Base-by-base conservation (phyloP, 2,888 invertebrate species). In the Sphinx pinastri region DNA sequence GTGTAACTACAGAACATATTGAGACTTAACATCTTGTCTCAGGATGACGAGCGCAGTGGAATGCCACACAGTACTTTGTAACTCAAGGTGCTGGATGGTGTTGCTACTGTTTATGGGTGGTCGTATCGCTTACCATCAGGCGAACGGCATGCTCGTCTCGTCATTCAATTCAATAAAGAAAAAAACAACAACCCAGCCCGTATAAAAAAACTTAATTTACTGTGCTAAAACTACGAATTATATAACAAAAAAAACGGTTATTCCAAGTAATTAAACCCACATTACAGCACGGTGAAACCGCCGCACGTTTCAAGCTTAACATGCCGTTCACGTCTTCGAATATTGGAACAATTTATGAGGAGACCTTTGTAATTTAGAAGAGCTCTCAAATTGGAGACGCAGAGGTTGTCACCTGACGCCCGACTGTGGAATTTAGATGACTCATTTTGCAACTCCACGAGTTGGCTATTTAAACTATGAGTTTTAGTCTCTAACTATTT, bases 331-430 rank as follows among this genome's bases (percentile, higher is more conserved):
- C 89, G 90, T 91, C 85, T 84, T 80, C 77, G 89, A 91, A 92
- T 92, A 92, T 92, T 90, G 92, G 91, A 90, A 92, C 92, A 93
- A 93, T 93, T 93, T 93, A 91, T 92, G 91, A 87, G 89, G 85
- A 89, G 88, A 89, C 90, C 92, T 90, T 89, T 90, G 91, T 92
- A 92, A 93, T 92, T 91, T 90, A 89, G 91, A 90, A 86, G 87
- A 87, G 88, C 87, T 89, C 84, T 87, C 89, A 90, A 91, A 91
- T 90, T 91, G 89, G 84, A 91, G 90, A 90, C 88, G 88, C 85
- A 86, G 83, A 86, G 89, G 86, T 88, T 89, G 90, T 89, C 91
- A 89, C 90, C 89, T 88, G 78, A 76, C 80, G 76, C 79, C 77
- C 76, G 81, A 75, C 73, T 72, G 70, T 73, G 73, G 88, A 90